Percentiles rank a stretch among this genome's conserved stretches.
phyloP scores from a whole-genome alignment of 2,797 vertebrate genomes.

The Manis crassicaudata region DNA sequence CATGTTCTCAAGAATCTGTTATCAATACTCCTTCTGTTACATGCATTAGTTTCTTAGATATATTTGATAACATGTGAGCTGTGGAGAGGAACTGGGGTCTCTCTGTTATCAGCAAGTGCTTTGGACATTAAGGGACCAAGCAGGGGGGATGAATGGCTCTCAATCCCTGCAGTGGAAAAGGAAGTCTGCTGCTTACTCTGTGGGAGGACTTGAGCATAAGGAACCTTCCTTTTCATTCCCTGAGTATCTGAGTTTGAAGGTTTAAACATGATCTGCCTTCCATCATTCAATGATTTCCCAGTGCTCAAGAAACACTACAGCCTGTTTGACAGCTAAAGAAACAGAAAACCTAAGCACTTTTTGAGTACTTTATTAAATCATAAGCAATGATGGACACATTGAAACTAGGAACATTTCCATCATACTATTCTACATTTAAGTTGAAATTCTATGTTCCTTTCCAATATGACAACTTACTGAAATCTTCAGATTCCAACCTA shows the following conservation, averaged over 20 bases:
- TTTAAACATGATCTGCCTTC: not conserved
- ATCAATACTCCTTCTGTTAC: not conserved
- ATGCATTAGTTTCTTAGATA: not conserved
- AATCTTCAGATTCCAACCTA: slow-evolving; percentile 45
- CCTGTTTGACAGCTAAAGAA: not conserved
- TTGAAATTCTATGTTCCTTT: slow-evolving; percentile 12
- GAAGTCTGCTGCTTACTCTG: not conserved
- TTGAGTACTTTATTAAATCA: slow-evolving; percentile 9
- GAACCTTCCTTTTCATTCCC: not conserved
- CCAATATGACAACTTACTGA: not conserved
- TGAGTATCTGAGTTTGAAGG: not conserved
- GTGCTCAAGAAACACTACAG: not conserved
- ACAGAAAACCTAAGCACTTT: not conserved
- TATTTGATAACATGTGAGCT: not conserved
- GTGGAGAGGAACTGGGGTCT: not conserved
- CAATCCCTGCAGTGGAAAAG: not conserved
- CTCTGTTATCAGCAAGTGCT: not conserved
- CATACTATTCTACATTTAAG: slow-evolving; percentile 12
- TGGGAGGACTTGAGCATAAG: not conserved
- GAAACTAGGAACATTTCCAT: not conserved
- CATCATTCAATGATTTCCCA: not conserved
- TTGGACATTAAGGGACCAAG: not conserved
- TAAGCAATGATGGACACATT: not conserved
- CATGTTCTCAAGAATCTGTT: not conserved
- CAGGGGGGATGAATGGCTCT: not conserved